Evolutionary conservation across 1,140 invertebrate genomes (phyloP), one percentile per base, ranked within the genome.

Genomic region (Pseudomyrmex concolor): DNA sequence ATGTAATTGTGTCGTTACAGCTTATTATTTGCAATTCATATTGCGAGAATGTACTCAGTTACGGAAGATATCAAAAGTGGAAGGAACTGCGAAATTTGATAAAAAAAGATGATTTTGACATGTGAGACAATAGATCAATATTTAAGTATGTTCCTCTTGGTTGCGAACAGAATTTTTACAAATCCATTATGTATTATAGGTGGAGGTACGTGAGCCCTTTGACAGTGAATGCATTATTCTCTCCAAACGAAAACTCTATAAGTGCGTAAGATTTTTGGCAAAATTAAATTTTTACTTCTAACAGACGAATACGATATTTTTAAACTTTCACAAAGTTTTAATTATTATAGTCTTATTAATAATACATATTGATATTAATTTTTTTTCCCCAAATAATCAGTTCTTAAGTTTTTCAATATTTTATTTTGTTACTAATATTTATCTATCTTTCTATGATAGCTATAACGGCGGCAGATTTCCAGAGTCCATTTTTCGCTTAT

Each of bases 391-490:
- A 34, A 34, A 34, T 34, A 34, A 5, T 34, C n/a, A 34, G 34
- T 7, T 34, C 0, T 34, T 5, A 34, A 34, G 34, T 34, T 34
- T 34, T 34, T 0, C 5, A 34, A 1, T 34, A 34, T 34, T 60
- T 12, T 0, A 43, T 19, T 17, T 34, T 1, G 9, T 34, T 3
- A 48, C 13, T 63, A 48, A 43, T 4, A 48, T 60, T 48, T 34
- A 68, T 55, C 7, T 43, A 12, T 51, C 12, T 54, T 50, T 70
- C 45, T 2, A 25, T 50, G 9, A 48, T 9, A 89, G 87, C 67
- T 1, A 48, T 89, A 1, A 57, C 83, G 2, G 87, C 87, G 2
- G 87, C 68, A 2, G 86, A 89, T 48, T 85, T 89, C 0, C 87
- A 89, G 17, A 85, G 43, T 19, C 87, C 87, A 51, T 62, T 87